These are phyloP conservation scores for Aricia agestis DNA, from an alignment of 1,140 invertebrate genomes.

Conservation along the genomic window DNA sequence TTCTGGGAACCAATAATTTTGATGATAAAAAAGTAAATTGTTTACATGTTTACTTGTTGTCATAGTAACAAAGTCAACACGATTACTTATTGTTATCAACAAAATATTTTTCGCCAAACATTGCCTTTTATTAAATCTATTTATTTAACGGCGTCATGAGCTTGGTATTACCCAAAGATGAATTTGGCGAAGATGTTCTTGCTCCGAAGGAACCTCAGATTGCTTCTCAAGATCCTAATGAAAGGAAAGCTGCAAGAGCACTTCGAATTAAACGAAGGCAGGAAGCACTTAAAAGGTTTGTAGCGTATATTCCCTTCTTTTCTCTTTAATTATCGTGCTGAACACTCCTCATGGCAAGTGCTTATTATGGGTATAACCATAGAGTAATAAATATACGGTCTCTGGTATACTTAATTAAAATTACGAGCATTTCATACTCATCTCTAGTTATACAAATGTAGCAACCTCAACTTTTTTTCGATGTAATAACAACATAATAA, in stretches of 20 bases:
- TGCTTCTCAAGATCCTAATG: slow-evolving; percentile 76
- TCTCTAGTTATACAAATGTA: no score
- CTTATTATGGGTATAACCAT: no score
- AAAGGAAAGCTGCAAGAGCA: slow-evolving; percentile 79
- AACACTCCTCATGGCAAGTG: background rate
- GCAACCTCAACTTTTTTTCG: no score
- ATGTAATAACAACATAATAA: no score
- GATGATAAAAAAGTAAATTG: no score
- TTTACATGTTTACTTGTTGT: background rate
- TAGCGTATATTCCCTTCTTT: background rate
- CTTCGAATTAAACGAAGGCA: slow-evolving; percentile 78
- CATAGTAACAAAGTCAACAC: slow-evolving; percentile 2
- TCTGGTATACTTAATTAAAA: no score
- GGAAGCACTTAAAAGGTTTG: slow-evolving; percentile 77
- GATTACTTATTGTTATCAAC: background rate
- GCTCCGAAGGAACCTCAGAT: slow-evolving; percentile 74
- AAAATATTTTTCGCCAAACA: background rate
- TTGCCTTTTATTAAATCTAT: background rate
- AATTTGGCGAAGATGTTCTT: slow-evolving; percentile 63
- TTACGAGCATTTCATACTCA: no score
- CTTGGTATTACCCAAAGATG: slow-evolving; percentile 39
- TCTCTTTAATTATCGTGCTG: no score
- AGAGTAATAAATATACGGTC: no score
- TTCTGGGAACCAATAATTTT: no score
- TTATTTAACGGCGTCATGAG: background rate